Base-by-base conservation (phyloP, 23 tunicate genomes). In the Styela plicata region DNA sequence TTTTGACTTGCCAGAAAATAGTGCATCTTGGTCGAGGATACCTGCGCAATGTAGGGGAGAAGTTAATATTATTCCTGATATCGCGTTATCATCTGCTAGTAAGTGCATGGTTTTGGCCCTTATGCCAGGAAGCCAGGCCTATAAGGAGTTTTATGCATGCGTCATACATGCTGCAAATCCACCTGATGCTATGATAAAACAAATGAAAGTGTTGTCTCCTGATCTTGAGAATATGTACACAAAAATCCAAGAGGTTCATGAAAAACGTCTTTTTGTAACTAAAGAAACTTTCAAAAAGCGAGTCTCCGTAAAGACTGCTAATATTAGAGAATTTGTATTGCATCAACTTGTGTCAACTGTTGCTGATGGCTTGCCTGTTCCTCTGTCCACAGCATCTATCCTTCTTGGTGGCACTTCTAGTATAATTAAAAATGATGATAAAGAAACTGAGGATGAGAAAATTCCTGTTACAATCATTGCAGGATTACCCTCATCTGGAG, bases 401-500 rank as follows among this genome's bases (percentile, higher is more conserved):
- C 71, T 63, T 21, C 33, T 28, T 21, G 52, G 32, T 69, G 24
- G 20, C 34, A 79, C 10, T 31, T 26, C 27, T 25, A 2, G 7
- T 21, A 10, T 34, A 16, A 33, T 3, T 73, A 18, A 26, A 10
- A 13, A 5, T 5, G 13, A 44, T 44, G 57, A 13, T 44, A 71
- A 30, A 71, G 28, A 18, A 13, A 30, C 3, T 5, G 37, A 26
- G 34, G 77, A 71, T 32, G 77, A 71, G 29, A 34, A 71, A 33
- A 29, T 90, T 1, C 63, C 83, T 61, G 73, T 91, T 33, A 83
- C 86, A 13, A 73, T 91, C 1, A 74, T 91, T 34, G 66, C 71
- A 3, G 97, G 97, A n/a, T 52, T 78, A 1, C 97, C 97, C 10
- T 90, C 87, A 1, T 82, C 87, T 10, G 78, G 85, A 36, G 91